Evolutionary conservation across 2,888 invertebrate genomes (phyloP).

Genomic region (Eristalis pertinax): DNA sequence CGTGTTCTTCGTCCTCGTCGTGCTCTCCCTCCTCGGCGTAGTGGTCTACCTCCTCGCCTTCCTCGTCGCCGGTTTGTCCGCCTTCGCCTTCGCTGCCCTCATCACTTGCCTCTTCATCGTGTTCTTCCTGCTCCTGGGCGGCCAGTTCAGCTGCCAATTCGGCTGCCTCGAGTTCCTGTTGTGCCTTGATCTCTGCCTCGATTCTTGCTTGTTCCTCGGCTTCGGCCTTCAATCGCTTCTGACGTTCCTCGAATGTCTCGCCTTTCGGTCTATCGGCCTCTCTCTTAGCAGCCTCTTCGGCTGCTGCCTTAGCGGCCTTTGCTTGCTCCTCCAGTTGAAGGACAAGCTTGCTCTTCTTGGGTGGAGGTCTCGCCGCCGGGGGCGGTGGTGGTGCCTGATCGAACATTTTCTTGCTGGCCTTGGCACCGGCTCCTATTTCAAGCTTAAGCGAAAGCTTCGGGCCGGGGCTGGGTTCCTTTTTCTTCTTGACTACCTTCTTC

Average conservation of each 20-base stretch:
- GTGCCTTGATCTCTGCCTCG: constrained; percentile 77
- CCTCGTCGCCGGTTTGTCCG: constrained; percentile 71
- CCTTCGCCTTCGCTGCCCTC: constrained; percentile 74
- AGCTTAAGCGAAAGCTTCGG: constrained; percentile 79
- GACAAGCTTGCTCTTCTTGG: constrained; percentile 80
- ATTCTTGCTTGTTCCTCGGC: constrained; percentile 78
- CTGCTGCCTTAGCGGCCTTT: constrained; percentile 79
- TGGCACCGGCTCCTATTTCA: constrained; percentile 79
- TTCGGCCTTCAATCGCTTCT: constrained; percentile 78
- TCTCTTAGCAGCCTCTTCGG: constrained; percentile 78
- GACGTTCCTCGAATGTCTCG: constrained; percentile 79
- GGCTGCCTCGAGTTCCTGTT: constrained; percentile 77
- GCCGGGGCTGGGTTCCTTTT: constrained; percentile 79
- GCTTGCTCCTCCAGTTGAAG: constrained; percentile 81
- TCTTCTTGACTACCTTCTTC: constrained; percentile 79
- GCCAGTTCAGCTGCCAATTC: constrained; percentile 77
- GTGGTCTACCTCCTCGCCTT: constrained; percentile 73
- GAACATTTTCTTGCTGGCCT: constrained; percentile 80
- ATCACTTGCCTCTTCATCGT: constrained; percentile 75
- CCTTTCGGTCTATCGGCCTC: constrained; percentile 78
- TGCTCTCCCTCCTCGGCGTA: constrained; percentile 74
- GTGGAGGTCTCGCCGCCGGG: constrained; percentile 78
- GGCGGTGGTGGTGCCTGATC: constrained; percentile 77
- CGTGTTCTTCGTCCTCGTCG: constrained; percentile 73
- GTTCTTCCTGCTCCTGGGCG: constrained; percentile 72